phyloP scores from a whole-genome alignment of 2,888 invertebrate genomes.

The Cryptophagus acutangulus region DNA sequence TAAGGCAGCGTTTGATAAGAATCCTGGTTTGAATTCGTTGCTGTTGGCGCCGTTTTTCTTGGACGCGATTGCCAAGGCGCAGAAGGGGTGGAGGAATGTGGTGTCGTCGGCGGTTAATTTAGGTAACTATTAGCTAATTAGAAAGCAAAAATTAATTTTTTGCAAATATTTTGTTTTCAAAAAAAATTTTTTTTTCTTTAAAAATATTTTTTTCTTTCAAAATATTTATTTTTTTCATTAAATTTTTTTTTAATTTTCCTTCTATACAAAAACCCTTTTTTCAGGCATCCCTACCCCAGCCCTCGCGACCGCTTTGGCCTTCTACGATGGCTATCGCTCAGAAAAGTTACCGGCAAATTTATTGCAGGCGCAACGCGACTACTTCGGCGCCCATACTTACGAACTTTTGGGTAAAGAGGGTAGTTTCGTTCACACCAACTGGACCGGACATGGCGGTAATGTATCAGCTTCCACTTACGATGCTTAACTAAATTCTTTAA shows the following conservation, averaged over 20 bases:
- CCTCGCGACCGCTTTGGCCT: slow-evolving; percentile 87
- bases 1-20: slow-evolving; percentile 87
- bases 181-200: slow-evolving; percentile 2
- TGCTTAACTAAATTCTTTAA: slow-evolving; percentile 51
- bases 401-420: slow-evolving; percentile 84
- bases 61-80: slow-evolving; percentile 73
- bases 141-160: slow-evolving; percentile 4
- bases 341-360: slow-evolving; percentile 88
- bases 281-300: slow-evolving; percentile 93
- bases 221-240: background rate
- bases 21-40: slow-evolving; percentile 80
- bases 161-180: background rate
- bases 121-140: slow-evolving; percentile 29
- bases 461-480: slow-evolving; percentile 91
- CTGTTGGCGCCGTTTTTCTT: slow-evolving; percentile 92
- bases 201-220: background rate
- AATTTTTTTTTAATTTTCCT: background rate
- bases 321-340: slow-evolving; percentile 94
- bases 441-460: slow-evolving; percentile 97
- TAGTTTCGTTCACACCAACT: slow-evolving; percentile 92
- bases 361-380: slow-evolving; percentile 94
- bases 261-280: slow-evolving; percentile 32
- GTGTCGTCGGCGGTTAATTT: slow-evolving; percentile 59
- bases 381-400: slow-evolving; percentile 98
- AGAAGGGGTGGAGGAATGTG: slow-evolving; percentile 80